Percentiles rank a stretch among this genome's conserved stretches.
Conservation (phyloP, 2,113 vertebrate species). For the Hoplias malabaricus region DNA sequence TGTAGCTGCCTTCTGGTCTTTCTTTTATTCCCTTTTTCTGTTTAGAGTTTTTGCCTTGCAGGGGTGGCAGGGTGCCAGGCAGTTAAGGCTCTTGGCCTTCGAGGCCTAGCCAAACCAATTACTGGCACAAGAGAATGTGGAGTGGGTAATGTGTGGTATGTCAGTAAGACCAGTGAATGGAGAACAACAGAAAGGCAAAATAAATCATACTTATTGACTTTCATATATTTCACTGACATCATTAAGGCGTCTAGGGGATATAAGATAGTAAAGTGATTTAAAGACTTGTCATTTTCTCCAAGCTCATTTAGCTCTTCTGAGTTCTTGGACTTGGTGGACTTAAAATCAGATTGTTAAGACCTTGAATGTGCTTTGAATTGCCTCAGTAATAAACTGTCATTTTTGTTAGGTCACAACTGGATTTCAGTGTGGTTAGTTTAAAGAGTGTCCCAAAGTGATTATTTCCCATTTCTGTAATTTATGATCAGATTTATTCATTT, state of each 20-base stretch:
- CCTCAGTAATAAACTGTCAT: background rate
- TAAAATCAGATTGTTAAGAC: background rate
- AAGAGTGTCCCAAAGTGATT: background rate
- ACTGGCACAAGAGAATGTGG: background rate
- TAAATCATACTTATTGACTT: background rate
- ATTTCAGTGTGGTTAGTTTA: background rate
- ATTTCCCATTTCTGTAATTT: constrained; percentile 1
- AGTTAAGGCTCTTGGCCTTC: background rate
- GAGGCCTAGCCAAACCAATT: background rate
- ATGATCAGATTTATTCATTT: background rate
- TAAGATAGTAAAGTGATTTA: background rate
- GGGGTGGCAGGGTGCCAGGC: background rate
- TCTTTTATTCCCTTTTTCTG: constrained; percentile 33
- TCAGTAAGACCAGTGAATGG: background rate
- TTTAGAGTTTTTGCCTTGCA: constrained; percentile 22
- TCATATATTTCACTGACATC: background rate
- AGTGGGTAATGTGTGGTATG: background rate
- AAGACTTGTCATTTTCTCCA: background rate
- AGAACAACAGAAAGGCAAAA: background rate
- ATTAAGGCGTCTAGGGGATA: background rate
- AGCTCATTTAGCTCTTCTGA: background rate
- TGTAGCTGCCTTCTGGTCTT: background rate
- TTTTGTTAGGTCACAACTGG: background rate
- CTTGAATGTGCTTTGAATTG: background rate
- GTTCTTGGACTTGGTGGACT: background rate